Percentiles rank a stretch among this genome's conserved stretches.
phyloP scores from a whole-genome alignment of 2,113 vertebrate genomes.

The Amazona vittata region DNA sequence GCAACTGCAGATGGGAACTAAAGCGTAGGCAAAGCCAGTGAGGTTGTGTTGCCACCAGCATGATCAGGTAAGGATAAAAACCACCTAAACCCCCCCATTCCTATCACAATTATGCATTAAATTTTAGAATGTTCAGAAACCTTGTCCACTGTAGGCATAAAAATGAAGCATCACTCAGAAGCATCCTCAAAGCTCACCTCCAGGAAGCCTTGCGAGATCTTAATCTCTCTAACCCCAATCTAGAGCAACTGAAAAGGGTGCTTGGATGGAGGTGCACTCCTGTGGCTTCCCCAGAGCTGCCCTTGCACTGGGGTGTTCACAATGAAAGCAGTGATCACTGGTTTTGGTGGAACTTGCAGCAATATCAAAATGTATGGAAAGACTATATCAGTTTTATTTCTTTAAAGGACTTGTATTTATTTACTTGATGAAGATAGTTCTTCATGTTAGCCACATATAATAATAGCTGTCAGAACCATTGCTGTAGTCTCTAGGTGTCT shows the following conservation, averaged over 20 bases:
- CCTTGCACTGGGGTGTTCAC: background rate
- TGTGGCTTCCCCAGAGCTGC: background rate
- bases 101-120: background rate
- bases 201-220: background rate
- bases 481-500: background rate
- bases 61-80: background rate
- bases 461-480: background rate
- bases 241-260: background rate
- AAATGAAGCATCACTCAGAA: background rate
- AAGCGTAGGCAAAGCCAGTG: background rate
- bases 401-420: background rate
- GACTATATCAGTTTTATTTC: background rate
- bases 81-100: rapidly evolving
- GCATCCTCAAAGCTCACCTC: background rate
- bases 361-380: background rate
- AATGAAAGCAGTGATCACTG: background rate
- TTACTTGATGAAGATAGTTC: background rate
- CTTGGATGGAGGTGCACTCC: background rate
- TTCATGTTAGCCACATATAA: background rate
- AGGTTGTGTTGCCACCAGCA: background rate
- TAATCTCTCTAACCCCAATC: background rate
- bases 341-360: background rate
- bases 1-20: background rate
- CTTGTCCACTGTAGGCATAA: background rate
- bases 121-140: background rate